phyloP scores from a whole-genome alignment of 1,140 invertebrate genomes.

The Papilio machaon region DNA sequence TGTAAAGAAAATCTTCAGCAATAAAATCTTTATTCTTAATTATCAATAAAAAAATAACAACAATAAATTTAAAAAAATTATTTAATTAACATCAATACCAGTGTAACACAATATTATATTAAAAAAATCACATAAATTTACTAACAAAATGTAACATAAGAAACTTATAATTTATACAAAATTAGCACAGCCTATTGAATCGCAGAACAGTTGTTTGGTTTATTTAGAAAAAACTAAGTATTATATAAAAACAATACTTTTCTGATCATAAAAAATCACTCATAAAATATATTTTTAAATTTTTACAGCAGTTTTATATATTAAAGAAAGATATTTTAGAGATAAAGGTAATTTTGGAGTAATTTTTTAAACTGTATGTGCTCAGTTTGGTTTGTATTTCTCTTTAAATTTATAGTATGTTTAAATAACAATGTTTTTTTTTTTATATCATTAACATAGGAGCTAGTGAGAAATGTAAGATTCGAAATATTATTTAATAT shows the following conservation, averaged over 20 bases:
- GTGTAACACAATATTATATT: conserved; percentile 62
- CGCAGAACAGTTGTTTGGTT: conserved; percentile 73
- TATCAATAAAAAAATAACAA: conserved; percentile 40
- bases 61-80: conserved; percentile 45
- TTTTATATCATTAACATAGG: conserved; percentile 3
- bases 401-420: not conserved
- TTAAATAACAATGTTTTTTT: not conserved
- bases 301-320: not conserved
- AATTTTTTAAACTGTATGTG: not conserved
- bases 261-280: not conserved
- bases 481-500: not conserved
- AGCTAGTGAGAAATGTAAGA: not conserved
- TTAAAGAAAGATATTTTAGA: not conserved
- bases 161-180: conserved; percentile 65
- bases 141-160: conserved; percentile 58
- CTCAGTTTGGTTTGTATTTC: not conserved
- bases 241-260: not conserved
- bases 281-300: conserved; percentile 11
- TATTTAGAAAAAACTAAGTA: conserved; percentile 30
- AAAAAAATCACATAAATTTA: conserved; percentile 56
- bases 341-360: not conserved
- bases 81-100: conserved; percentile 62
- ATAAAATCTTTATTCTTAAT: too few relatives aligned
- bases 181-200: conserved; percentile 79
- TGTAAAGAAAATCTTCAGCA: too few relatives aligned